These are phyloP conservation scores for Dusona sp. DNA, from an alignment of 2,888 invertebrate genomes.

Conservation along the genomic window DNA sequence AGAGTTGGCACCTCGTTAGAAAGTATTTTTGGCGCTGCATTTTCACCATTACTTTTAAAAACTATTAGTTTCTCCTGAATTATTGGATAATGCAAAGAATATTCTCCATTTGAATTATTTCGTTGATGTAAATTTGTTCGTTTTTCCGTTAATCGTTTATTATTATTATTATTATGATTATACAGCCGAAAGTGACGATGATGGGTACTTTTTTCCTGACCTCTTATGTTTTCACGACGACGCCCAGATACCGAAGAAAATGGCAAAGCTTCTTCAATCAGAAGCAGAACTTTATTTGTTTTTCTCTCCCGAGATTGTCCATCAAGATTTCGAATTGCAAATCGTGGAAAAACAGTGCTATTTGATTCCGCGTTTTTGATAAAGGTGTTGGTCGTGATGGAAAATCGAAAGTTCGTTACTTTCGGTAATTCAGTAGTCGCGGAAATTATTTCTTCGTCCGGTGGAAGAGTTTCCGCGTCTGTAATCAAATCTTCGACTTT, in stretches of 20 bases:
- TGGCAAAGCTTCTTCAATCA: conserved; percentile 32
- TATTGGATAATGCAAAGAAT: conserved; percentile 38
- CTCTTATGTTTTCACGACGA: not conserved
- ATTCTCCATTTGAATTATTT: conserved; percentile 3
- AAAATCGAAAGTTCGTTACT: conserved; percentile 8
- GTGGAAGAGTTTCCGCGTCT: conserved; percentile 57
- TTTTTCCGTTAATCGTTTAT: conserved; percentile 8
- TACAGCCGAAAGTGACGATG: conserved; percentile 20
- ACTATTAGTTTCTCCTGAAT: not conserved
- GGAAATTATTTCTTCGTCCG: conserved; percentile 55
- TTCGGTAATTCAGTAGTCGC: conserved; percentile 3
- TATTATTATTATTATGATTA: conserved; percentile 1
- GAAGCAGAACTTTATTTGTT: conserved; percentile 22
- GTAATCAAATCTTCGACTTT: conserved; percentile 55
- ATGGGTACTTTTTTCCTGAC: conserved; percentile 22
- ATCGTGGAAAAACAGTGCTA: conserved; percentile 29
- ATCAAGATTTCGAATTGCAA: conserved; percentile 24
- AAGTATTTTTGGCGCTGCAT: not conserved
- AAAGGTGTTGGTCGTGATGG: not conserved
- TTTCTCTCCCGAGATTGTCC: not conserved
- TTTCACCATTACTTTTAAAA: not conserved
- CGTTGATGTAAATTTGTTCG: not conserved
- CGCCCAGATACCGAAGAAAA: not conserved
- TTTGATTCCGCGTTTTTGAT: not conserved
- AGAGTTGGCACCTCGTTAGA: not conserved